These are phyloP conservation scores for Bubo blakistoni DNA, from an alignment of 2,113 vertebrate genomes.

Conservation along the genomic window DNA sequence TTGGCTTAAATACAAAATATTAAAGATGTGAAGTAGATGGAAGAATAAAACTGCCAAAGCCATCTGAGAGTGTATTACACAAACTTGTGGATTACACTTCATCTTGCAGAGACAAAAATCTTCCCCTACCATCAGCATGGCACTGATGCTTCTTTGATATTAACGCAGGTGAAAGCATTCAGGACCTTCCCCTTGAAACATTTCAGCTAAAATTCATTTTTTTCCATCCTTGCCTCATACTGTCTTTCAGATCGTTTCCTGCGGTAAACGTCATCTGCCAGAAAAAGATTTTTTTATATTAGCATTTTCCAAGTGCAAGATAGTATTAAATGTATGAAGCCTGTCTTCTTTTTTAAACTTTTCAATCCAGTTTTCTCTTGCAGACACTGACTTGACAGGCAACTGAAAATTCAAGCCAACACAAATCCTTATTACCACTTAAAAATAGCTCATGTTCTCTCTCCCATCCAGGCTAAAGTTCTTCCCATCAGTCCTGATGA, in stretches of 20 bases:
- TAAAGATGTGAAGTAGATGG: background rate
- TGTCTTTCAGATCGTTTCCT: conserved; percentile 88
- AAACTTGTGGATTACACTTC: background rate
- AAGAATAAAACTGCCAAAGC: background rate
- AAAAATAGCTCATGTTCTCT: background rate
- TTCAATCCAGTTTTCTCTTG: background rate
- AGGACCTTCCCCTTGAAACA: conserved; percentile 41
- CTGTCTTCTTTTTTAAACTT: background rate
- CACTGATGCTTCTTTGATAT: background rate
- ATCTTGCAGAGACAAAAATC: background rate
- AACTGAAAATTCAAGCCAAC: background rate
- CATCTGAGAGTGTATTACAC: background rate
- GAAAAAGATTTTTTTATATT: conserved; percentile 23
- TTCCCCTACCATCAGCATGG: background rate
- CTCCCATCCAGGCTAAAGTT: background rate
- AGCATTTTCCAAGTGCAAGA: background rate
- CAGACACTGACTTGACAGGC: background rate
- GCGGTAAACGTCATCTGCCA: conserved; percentile 94
- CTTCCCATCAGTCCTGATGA: background rate
- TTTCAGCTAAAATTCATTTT: conserved; percentile 53
- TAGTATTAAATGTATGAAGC: background rate
- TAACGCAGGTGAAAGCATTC: background rate
- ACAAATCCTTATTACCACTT: background rate
- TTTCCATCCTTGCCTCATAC: conserved; percentile 77
- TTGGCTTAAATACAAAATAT: background rate